Percentiles rank a stretch among this genome's conserved stretches.
Conservation (phyloP, 92 coral and sea anemone species). For the Anthopleura xanthogrammica region DNA sequence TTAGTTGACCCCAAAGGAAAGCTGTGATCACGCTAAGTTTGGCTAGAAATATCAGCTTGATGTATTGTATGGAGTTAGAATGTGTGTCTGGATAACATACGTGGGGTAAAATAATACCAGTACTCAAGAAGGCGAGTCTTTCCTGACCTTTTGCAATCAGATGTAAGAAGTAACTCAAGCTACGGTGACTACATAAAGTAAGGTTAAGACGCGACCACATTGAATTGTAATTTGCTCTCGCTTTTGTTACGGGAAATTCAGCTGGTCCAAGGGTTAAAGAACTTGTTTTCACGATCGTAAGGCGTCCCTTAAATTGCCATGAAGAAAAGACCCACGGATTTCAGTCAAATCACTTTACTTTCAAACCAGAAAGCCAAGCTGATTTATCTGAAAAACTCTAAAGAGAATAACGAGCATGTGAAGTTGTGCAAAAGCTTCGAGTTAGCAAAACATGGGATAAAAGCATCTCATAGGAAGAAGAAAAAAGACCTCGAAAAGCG, state of each 20-base stretch:
- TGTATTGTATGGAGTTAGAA: background rate
- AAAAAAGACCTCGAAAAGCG: conserved; percentile 3
- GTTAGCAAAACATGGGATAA: conserved; percentile 1
- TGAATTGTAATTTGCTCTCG: background rate
- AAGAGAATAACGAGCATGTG: background rate
- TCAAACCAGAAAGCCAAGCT: conserved; percentile 14
- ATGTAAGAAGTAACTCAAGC: background rate
- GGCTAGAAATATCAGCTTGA: background rate
- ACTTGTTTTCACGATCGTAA: background rate
- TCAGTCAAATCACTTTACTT: conserved; percentile 3
- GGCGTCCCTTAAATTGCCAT: background rate
- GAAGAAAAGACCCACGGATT: background rate
- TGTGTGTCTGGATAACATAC: background rate
- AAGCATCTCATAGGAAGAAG: background rate
- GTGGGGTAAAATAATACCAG: background rate
- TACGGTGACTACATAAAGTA: background rate
- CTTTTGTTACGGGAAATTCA: background rate
- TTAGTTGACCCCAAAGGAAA: background rate
- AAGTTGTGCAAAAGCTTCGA: conserved; percentile 19
- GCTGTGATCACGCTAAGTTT: background rate
- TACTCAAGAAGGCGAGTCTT: background rate
- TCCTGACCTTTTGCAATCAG: background rate
- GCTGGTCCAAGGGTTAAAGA: background rate
- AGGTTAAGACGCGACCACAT: background rate
- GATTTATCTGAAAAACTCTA: background rate